Conservation (phyloP, 2,113 vertebrate species). For the Actenoides hombroni region DNA sequence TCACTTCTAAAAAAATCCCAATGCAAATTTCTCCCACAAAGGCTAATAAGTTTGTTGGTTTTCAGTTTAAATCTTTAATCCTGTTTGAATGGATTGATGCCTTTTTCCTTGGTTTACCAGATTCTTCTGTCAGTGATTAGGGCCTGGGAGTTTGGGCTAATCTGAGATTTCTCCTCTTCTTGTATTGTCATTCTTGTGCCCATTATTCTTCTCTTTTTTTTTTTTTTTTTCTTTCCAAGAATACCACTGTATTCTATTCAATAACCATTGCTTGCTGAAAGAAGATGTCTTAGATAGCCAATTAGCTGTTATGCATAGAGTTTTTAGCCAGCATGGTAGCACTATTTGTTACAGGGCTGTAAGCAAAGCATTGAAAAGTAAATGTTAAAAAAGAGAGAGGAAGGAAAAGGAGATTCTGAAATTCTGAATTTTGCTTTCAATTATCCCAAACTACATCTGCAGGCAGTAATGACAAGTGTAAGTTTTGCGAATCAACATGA, state of each 20-base stretch:
- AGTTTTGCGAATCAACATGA: slow-evolving; percentile 38
- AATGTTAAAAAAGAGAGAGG: slow-evolving; percentile 30
- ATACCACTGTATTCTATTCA: slow-evolving; percentile 56
- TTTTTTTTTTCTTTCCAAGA: neutral
- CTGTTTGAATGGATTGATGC: slow-evolving; percentile 61
- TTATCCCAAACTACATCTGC: slow-evolving; percentile 42
- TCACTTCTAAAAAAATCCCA: neutral
- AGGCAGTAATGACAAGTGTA: slow-evolving; percentile 20
- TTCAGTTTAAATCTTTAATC: slow-evolving; percentile 64
- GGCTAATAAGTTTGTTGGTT: slow-evolving; percentile 46
- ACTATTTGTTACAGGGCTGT: slow-evolving; percentile 47
- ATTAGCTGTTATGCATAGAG: slow-evolving; percentile 65
- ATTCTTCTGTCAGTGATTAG: slow-evolving; percentile 52
- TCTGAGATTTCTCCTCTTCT: slow-evolving; percentile 50
- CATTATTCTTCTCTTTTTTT: slow-evolving; percentile 39
- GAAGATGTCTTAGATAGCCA: slow-evolving; percentile 57
- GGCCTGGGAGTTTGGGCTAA: slow-evolving; percentile 30
- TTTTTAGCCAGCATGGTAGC: slow-evolving; percentile 64
- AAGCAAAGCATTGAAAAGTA: slow-evolving; percentile 61
- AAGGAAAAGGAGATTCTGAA: slow-evolving; percentile 46
- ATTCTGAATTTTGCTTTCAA: slow-evolving; percentile 58
- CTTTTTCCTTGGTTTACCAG: slow-evolving; percentile 55
- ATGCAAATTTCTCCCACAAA: slow-evolving; percentile 49
- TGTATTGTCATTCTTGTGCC: slow-evolving; percentile 43
- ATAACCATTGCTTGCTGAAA: slow-evolving; percentile 50